phyloP scores from a whole-genome alignment of 2,113 vertebrate species.

The Hippotragus niger region DNA sequence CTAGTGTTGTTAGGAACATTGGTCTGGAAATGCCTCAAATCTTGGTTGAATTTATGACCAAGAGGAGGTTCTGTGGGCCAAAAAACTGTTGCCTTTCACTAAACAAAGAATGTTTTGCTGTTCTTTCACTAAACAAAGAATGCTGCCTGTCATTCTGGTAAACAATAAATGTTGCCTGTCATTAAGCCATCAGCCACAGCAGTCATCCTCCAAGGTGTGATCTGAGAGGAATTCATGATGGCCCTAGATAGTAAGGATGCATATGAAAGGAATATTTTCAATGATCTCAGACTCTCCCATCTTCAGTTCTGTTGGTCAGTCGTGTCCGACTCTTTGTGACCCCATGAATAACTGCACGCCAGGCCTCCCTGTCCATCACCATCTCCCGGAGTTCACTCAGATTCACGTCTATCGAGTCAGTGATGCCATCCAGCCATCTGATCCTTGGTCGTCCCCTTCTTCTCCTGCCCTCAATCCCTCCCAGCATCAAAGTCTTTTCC shows the following conservation, averaged over 20 bases:
- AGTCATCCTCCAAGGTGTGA: neutral
- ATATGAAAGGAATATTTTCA: neutral
- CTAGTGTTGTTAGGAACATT: neutral
- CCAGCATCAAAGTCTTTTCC: too few species aligned
- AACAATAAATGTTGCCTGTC: neutral
- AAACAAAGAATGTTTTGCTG: neutral
- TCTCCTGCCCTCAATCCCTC: too few species aligned
- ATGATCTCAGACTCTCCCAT: neutral
- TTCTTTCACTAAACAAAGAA: neutral
- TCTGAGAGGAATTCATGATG: neutral
- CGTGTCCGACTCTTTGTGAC: too few species aligned
- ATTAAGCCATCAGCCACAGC: neutral
- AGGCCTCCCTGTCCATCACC: too few species aligned
- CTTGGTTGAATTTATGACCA: neutral
- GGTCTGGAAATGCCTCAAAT: neutral
- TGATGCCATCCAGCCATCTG: too few species aligned
- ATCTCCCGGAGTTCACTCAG: accelerated
- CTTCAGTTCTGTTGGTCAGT: too few species aligned
- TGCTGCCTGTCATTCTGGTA: neutral
- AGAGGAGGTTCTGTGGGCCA: neutral
- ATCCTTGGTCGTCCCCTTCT: too few species aligned
- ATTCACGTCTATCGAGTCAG: too few species aligned
- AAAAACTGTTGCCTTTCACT: neutral
- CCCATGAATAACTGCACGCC: too few species aligned
- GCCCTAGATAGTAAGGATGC: neutral